These are phyloP conservation scores for Achatina immaculata DNA, from an alignment of 1,140 invertebrate genomes.

Conservation along the genomic window DNA sequence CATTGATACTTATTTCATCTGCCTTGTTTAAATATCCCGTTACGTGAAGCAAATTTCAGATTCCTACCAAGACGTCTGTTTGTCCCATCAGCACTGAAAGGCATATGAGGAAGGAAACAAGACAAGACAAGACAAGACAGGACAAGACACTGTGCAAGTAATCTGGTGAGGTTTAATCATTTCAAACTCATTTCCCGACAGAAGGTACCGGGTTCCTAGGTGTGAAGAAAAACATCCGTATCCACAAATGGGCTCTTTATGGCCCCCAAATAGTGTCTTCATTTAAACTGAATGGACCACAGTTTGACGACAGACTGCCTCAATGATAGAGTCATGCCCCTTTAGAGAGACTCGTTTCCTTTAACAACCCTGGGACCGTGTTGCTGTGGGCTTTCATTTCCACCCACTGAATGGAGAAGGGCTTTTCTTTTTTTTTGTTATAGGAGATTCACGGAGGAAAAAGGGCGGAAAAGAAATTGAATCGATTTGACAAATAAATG, in stretches of 20 bases:
- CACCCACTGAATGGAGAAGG: neutral
- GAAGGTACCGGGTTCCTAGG: neutral
- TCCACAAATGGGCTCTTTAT: constrained; percentile 3
- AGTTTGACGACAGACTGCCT: constrained; percentile 7
- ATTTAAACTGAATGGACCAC: neutral
- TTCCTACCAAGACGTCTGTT: too few relatives aligned
- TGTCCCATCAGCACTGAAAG: too few relatives aligned
- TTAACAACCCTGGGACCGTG: neutral
- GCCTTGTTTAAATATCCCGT: too few relatives aligned
- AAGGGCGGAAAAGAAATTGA: neutral
- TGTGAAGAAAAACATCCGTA: neutral
- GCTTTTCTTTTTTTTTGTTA: neutral
- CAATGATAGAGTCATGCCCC: neutral
- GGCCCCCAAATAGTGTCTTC: constrained; percentile 3
- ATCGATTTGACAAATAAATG: constrained; percentile 10
- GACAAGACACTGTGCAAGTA: too few relatives aligned
- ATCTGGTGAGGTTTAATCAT: neutral
- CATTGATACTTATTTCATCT: too few relatives aligned
- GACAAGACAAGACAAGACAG: too few relatives aligned
- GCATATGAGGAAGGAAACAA: too few relatives aligned
- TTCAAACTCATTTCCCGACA: neutral
- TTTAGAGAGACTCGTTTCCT: neutral
- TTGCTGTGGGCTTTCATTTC: neutral
- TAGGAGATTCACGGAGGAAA: neutral
- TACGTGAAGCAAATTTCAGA: too few relatives aligned